Evolutionary conservation across 2,888 invertebrate species (phyloP).

Genomic region (Chrysomela aeneicollis): DNA sequence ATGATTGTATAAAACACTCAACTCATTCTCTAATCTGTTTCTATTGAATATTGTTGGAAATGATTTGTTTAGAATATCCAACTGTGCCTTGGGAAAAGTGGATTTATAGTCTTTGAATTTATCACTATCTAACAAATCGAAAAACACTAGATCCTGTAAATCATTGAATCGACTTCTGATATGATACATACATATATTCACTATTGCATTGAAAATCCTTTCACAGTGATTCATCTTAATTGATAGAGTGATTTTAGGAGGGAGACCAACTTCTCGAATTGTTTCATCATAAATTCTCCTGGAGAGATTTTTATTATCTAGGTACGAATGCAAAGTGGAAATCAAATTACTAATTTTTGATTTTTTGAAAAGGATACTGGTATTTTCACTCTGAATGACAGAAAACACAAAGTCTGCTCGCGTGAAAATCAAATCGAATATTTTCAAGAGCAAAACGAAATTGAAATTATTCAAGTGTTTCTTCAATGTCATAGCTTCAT

Average conservation of each 20-base stretch:
- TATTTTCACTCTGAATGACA: neutral
- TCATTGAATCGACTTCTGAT: neutral
- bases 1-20: too few species aligned
- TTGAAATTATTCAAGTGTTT: too few species aligned
- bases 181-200: neutral
- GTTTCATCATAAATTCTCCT: neutral
- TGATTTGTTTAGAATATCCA: too few species aligned
- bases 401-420: neutral
- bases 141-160: neutral
- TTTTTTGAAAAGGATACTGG: neutral
- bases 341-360: neutral
- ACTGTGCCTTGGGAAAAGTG: too few species aligned
- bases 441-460: neutral
- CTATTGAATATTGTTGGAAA: too few species aligned
- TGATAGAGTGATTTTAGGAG: too few species aligned
- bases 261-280: neutral
- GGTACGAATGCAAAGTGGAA: neutral
- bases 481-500: too few species aligned
- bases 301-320: neutral
- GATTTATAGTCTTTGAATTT: too few species aligned
- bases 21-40: too few species aligned
- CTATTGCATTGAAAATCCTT: neutral
- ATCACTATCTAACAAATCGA: too few species aligned
- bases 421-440: neutral
- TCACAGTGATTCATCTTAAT: too few species aligned